These are phyloP conservation scores for Pachypeltis micranthus DNA, from an alignment of 1,140 invertebrate genomes.

Conservation along the genomic window DNA sequence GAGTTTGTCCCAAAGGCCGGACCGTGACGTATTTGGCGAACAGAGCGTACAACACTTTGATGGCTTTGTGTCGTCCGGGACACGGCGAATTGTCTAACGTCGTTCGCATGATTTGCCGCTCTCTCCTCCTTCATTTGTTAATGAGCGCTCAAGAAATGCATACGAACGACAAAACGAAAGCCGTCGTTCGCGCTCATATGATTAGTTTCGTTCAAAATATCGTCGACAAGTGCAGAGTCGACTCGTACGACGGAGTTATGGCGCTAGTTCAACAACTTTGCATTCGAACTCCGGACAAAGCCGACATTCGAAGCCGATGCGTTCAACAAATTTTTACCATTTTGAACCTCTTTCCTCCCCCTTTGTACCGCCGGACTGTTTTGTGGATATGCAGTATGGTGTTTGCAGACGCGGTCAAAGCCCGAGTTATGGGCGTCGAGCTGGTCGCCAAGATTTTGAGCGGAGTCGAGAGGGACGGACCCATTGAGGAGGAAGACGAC, in stretches of 20 bases:
- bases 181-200: conserved; percentile 38
- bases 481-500: background rate
- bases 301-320: conserved; percentile 41
- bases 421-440: conserved; percentile 44
- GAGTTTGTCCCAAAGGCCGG: conserved; percentile 23
- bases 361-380: conserved; percentile 34
- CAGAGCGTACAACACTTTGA: conserved; percentile 38
- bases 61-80: conserved; percentile 36
- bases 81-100: conserved; percentile 39
- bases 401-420: conserved; percentile 38
- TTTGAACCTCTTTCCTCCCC: conserved; percentile 34
- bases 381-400: conserved; percentile 41
- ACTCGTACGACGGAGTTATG: conserved; percentile 33
- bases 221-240: conserved; percentile 33
- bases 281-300: conserved; percentile 42
- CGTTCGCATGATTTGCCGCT: conserved; percentile 38
- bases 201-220: conserved; percentile 41
- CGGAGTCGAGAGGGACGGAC: conserved; percentile 25
- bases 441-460: conserved; percentile 40
- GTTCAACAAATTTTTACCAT: conserved; percentile 40
- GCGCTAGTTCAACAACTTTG: conserved; percentile 47
- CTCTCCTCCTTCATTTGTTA: conserved; percentile 39
- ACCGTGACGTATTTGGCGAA: conserved; percentile 34
- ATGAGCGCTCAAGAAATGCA: conserved; percentile 34
- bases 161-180: conserved; percentile 32